Conservation (phyloP, 2,797 vertebrate species). For the Chromis chromis region DNA sequence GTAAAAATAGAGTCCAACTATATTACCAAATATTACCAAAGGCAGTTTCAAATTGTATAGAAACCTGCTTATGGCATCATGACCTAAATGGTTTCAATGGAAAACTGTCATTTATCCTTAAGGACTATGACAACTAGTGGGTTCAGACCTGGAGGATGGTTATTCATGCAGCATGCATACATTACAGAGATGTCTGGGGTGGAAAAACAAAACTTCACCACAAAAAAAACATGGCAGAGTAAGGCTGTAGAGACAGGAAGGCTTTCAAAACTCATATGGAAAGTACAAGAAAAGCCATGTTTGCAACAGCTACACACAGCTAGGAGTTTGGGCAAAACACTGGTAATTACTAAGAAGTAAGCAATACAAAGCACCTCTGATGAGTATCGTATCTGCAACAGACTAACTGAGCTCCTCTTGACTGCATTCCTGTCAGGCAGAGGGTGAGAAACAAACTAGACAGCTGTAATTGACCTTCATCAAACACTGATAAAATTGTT, state of each 20-base stretch:
- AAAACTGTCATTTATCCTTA: background rate
- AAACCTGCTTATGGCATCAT: background rate
- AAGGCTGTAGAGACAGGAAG: conserved; percentile 5
- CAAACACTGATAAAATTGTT: conserved; percentile 11
- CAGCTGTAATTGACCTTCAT: background rate
- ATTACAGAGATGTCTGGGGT: background rate
- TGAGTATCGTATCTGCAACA: background rate
- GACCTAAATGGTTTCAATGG: background rate
- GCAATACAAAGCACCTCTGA: conserved; percentile 4
- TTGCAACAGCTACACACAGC: conserved; percentile 10
- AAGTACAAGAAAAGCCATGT: background rate
- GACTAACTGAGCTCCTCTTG: background rate
- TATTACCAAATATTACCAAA: no score
- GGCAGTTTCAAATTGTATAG: background rate
- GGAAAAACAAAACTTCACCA: background rate
- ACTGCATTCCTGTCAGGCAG: conserved; percentile 12
- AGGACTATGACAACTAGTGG: background rate
- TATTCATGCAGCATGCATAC: conserved; percentile 19
- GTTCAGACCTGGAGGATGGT: conserved; percentile 3
- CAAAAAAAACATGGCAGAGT: background rate
- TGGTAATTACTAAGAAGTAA: background rate
- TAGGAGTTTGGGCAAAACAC: background rate
- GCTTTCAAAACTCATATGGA: conserved; percentile 5
- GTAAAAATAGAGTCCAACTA: conserved; percentile 12
- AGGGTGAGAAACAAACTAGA: conserved; percentile 14